Base-by-base conservation (phyloP, 2,113 vertebrate species). In the Dicrurus megarhynchus region DNA sequence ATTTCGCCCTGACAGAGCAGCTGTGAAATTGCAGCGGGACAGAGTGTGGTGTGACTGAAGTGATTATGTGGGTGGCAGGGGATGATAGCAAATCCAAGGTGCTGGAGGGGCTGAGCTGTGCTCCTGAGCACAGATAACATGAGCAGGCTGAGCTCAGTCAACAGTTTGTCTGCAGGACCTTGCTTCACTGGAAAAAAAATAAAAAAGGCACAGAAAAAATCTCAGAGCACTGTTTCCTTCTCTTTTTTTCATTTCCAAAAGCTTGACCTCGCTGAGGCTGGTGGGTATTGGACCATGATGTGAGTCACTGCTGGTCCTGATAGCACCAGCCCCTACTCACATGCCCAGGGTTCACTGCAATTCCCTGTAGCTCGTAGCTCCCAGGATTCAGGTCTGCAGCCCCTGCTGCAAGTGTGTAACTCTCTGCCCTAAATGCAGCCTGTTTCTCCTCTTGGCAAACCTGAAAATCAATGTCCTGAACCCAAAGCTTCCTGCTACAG, bases 11-110 rank as follows among this genome's bases (percentile, higher is more conserved):
- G 55, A 88, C 69, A 7, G 56, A 94, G 89, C 1, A 7, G 65
- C 89, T 10, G n/a, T 90, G 93, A 95, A 95, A 97, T 96, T 91
- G 61, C 89, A 41, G 86, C 1, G 78, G 93, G 93, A 70, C 52
- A 84, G 95, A 94, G 41, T 1, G 0, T 67, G 65, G 74, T 11
- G 8, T 96, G 90, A 92, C 87, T 46, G 79, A 92, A 16, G 8
- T 11, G 47, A 95, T 97, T 90, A 82, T 2, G 33, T 4, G 42
- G 71, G 90, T 95, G 93, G 89, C 81, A 63, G 81, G 65, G 60
- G 39, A 21, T 67, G 91, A 96, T 73, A 71, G 71, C 64, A 87
- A 77, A 81, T 64, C 67, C 16, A 1, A 0, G 3, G 60, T 4
- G 1, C 41, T 63, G 53, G 53, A 94, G 82, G 68, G 47, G 19